These are phyloP conservation scores for Globicephala melas DNA, from an alignment of 2,113 vertebrate species.

Conservation along the genomic window DNA sequence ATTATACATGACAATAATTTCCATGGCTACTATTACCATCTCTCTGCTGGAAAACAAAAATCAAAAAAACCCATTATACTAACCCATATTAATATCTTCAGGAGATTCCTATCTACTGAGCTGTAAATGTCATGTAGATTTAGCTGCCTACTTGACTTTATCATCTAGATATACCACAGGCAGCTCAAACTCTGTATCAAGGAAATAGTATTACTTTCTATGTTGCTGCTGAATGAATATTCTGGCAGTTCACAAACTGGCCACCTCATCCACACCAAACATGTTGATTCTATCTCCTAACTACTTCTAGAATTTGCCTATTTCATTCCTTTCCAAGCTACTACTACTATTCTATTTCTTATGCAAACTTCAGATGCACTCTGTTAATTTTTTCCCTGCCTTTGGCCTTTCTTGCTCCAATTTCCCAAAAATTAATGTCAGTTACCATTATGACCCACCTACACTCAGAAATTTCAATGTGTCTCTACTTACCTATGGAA, in stretches of 20 bases:
- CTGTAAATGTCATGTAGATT: neutral
- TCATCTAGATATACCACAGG: neutral
- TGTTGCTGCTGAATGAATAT: neutral
- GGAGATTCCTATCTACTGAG: neutral
- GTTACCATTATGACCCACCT: neutral
- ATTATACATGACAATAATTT: neutral
- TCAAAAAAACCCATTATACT: neutral
- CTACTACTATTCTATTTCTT: neutral
- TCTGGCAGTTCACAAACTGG: neutral
- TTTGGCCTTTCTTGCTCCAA: neutral
- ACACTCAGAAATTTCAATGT: neutral
- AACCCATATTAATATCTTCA: neutral
- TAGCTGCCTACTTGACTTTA: neutral
- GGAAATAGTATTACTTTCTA: neutral
- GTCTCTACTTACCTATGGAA: neutral
- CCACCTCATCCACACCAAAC: neutral
- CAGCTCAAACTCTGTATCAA: neutral
- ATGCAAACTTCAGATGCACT: neutral
- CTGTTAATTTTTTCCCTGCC: neutral
- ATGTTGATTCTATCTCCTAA: neutral
- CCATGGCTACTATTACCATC: neutral
- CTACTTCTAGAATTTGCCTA: neutral
- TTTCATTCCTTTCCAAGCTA: neutral
- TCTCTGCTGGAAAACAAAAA: neutral
- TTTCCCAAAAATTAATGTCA: neutral